Evolutionary conservation across 2,113 vertebrate species (phyloP), one percentile per base, ranked within the genome.

Genomic region (Elachura formosa): DNA sequence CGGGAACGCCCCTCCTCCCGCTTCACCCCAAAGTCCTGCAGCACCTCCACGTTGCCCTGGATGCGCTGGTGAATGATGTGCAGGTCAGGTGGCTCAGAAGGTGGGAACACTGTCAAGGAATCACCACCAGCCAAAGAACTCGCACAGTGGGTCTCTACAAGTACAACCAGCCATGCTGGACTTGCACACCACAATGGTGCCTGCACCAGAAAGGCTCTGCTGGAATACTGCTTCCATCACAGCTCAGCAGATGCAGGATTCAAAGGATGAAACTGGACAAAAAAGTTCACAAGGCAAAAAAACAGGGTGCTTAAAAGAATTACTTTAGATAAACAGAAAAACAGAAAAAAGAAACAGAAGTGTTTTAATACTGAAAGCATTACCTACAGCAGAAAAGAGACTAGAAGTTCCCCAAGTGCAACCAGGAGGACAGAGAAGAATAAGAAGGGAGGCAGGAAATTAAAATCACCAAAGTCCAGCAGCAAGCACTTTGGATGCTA

Each of bases 1-100:
- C 99, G 96, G 2, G 98, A 98, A 66, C 97, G 99, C 2, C 98
- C 98, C 29, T 98, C 98, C 63, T 99, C 99, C 46, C 99, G 98
- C 95, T 98, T 99, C 52, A 90, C 77, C 24, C 38, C 72, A 3
- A 99, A 99, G 72, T 99, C 97, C 87, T 98, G 98, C 36, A 99
- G 98, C 69, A 99, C 98, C 23, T 98, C 98, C 36, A 99, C 80
- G n/a, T 99, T 99, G 96, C 99, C 99, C 96, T 99, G 99, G 83
- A 99, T 99, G 84, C 99, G 98, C 87, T 99, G 98, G 92, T 99
- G 97, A 92, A 99, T 97, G 17, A 96, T 34, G 49, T 99, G 98
- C 87, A 99, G 97, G 95, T 99, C 99, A 12, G 98, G 94, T 5
- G 97, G 96, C 92, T 98, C 94, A 20, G 97, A 72, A 62, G 97